phyloP scores from a whole-genome alignment of 2,113 vertebrate species.

The Coptodon rendalli region DNA sequence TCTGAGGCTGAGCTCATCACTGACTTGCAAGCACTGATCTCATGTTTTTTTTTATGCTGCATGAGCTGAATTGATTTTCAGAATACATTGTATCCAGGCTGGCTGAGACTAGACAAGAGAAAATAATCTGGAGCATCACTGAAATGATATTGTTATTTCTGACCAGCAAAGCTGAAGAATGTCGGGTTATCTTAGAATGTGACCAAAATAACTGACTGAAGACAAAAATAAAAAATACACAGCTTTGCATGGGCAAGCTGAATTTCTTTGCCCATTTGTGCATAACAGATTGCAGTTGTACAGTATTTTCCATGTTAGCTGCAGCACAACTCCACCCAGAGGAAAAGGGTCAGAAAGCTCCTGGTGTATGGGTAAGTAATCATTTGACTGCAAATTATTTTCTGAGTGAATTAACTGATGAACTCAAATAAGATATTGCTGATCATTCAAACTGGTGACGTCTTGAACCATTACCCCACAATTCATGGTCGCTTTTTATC shows the following conservation, averaged over 20 bases:
- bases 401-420: background rate
- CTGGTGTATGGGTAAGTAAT: background rate
- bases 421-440: background rate
- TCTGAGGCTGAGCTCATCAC: background rate
- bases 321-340: background rate
- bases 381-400: background rate
- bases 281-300: background rate
- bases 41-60: slow-evolving; percentile 19
- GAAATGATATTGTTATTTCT: background rate
- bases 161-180: background rate
- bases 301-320: background rate
- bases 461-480: background rate
- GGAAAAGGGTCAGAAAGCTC: background rate
- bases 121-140: background rate
- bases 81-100: background rate
- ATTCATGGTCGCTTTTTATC: background rate
- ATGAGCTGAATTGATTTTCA: slow-evolving; percentile 21
- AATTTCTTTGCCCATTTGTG: background rate
- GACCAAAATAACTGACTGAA: background rate
- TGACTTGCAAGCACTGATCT: background rate
- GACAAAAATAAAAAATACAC: background rate
- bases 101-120: background rate
- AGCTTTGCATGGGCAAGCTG: background rate
- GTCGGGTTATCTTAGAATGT: background rate
- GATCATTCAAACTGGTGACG: background rate